These are phyloP conservation scores for Amphipoea lucens DNA, from an alignment of 2,888 invertebrate species.

Conservation along the genomic window DNA sequence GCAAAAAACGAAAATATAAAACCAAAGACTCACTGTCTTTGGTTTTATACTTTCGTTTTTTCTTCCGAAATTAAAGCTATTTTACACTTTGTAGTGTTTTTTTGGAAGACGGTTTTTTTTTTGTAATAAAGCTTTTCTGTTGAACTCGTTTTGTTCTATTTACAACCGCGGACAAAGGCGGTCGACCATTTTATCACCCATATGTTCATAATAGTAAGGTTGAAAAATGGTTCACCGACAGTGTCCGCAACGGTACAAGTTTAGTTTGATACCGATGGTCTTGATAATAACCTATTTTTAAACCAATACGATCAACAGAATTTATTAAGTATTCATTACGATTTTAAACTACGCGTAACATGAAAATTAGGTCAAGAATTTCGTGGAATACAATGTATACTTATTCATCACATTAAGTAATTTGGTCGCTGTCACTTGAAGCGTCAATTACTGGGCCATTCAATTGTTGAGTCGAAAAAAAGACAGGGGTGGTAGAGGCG, in stretches of 20 bases:
- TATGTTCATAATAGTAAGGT: too few relatives aligned
- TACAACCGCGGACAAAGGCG: too few relatives aligned
- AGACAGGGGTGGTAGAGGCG: background rate
- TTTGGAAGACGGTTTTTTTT: background rate
- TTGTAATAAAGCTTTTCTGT: too few relatives aligned
- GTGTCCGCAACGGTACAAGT: background rate
- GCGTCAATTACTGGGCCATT: slow-evolving; percentile 10
- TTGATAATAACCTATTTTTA: background rate
- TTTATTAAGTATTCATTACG: background rate
- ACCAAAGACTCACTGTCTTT: too few relatives aligned
- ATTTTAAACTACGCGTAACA: background rate
- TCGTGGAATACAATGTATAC: slow-evolving; percentile 6
- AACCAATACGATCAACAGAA: background rate
- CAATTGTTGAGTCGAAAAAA: slow-evolving; percentile 22
- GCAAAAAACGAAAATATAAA: background rate
- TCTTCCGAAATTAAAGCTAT: background rate
- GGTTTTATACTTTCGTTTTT: too few relatives aligned
- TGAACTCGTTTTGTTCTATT: background rate
- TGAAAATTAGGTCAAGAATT: slow-evolving; percentile 12
- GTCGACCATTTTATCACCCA: too few relatives aligned
- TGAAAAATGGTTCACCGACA: too few relatives aligned
- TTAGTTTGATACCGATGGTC: background rate
- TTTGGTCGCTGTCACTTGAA: slow-evolving; percentile 36
- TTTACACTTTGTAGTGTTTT: background rate
- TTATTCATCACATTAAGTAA: slow-evolving; percentile 22